Evolutionary conservation across 2,113 vertebrate species (phyloP).

Genomic region (Dromaius novaehollandiae): DNA sequence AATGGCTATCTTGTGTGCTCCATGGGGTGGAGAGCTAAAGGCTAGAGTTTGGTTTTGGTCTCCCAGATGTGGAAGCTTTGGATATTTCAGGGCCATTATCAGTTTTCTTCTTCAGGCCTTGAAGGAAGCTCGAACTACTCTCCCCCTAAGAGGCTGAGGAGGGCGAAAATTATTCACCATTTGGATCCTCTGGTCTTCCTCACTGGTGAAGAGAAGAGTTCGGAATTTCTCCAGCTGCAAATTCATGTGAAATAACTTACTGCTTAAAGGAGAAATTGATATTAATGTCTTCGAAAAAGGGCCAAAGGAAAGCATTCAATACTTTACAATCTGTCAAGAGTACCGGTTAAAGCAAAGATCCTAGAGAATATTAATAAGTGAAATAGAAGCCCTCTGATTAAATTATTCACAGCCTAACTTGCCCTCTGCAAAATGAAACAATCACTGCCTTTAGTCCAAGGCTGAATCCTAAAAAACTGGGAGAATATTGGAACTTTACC

Average conservation of each 20-base stretch:
- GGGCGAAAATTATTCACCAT: conserved; percentile 98
- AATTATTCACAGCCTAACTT: background rate
- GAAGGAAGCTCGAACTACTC: conserved; percentile 90
- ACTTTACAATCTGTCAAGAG: background rate
- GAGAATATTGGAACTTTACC: conserved; percentile 70
- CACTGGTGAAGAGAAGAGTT: conserved; percentile 84
- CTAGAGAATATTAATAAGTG: background rate
- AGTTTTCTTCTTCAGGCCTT: conserved; percentile 70
- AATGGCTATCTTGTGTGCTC: background rate
- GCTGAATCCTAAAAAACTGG: background rate
- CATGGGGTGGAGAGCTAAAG: background rate
- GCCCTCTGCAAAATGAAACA: background rate
- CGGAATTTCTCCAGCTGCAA: conserved; percentile 92
- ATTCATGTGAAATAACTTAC: background rate
- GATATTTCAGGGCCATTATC: background rate
- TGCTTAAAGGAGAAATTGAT: background rate
- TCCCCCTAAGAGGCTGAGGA: conserved; percentile 91
- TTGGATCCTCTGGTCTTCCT: conserved; percentile 85
- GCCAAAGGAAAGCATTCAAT: background rate
- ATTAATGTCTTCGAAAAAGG: background rate
- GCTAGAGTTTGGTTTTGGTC: conserved; percentile 1
- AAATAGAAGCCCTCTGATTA: background rate
- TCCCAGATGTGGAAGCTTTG: conserved; percentile 69
- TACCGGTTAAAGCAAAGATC: background rate
- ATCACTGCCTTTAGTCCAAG: background rate